Percentiles rank a stretch among this genome's conserved stretches.
These are phyloP conservation scores for Mimumesa dahlbomi DNA, from an alignment of 2,888 invertebrate genomes.

Conservation along the genomic window DNA sequence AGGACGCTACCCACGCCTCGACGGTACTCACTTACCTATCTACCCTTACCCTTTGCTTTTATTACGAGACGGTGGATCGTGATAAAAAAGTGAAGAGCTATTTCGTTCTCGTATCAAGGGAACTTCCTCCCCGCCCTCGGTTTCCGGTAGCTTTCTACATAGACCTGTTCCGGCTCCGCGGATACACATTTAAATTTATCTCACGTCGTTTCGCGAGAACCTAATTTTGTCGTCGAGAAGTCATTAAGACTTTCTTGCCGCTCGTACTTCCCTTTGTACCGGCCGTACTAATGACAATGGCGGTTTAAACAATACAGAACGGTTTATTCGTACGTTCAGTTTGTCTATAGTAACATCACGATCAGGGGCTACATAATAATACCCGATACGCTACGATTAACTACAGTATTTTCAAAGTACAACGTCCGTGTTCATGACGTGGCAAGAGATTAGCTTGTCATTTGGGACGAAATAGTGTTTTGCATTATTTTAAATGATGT, in stretches of 20 bases:
- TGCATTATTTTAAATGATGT: too few relatives aligned
- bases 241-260: constrained; percentile 58
- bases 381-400: too few relatives aligned
- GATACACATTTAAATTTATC: constrained; percentile 64
- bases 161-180: constrained; percentile 7
- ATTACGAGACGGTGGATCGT: constrained; percentile 54
- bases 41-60: constrained; percentile 53
- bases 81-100: constrained; percentile 56
- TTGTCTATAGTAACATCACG: background rate
- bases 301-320: constrained; percentile 36
- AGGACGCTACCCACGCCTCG: constrained; percentile 31
- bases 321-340: constrained; percentile 5
- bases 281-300: constrained; percentile 18
- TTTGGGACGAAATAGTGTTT: too few relatives aligned
- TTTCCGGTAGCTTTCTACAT: constrained; percentile 26
- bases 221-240: constrained; percentile 62
- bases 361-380: background rate
- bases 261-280: constrained; percentile 35
- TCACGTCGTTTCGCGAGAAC: constrained; percentile 58
- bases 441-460: too few relatives aligned
- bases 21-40: constrained; percentile 39
- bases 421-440: too few relatives aligned
- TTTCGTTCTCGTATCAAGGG: constrained; percentile 56
- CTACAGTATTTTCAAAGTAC: too few relatives aligned
- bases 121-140: constrained; percentile 25